Base-by-base conservation (phyloP, 1,140 invertebrate genomes). In the Bradynema listronoti region DNA sequence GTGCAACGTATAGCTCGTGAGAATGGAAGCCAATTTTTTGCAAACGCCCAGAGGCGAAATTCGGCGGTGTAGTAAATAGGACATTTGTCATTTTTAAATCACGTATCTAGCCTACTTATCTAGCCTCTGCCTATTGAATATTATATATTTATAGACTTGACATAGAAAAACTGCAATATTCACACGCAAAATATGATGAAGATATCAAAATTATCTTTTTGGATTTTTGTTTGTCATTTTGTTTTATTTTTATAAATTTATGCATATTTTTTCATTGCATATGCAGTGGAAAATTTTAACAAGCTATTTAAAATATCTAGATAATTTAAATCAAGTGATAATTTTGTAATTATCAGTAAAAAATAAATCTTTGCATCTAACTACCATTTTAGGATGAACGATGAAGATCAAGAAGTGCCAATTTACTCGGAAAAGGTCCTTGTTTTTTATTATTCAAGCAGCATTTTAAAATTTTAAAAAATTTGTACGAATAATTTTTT, bases 1-100 rank as follows among this genome's bases (percentile, higher is more conserved):
- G 50, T 24, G 22, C 59, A 61, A 61, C 59, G 41, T 46, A 61
- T 45, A 61, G 24, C 29, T n/a, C 29, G 36, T 61, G 45, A 25
- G 47, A 14, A 29, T 62, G 19, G 27, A 61, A 33, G 22, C 59
- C 59, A 30, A 61, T 32, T 19, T 47, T 41, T n/a, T 61, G 30
- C 34, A 61, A 16, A 25, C 49, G 34, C 19, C 59, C 59, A 2
- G 27, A 19, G 16, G 30, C 25, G 30, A 61, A 61, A 34, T 61
- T 52, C 5, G 30, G 27, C n/a, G 59, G 59, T 1, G 56, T 61
- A 33, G 57, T 19, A 9, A 61, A 9, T 43, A 45, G 57, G 25
- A 61, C 49, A 34, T 39, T 24, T 30, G 43, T 32, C 56, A 61
- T 61, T 14, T 4, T 4, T 19, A 19, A 43, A 43, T n/a, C n/a